These are phyloP conservation scores for Chinchilla lanigera DNA, from an alignment of 2,113 vertebrate species.

Conservation along the genomic window DNA sequence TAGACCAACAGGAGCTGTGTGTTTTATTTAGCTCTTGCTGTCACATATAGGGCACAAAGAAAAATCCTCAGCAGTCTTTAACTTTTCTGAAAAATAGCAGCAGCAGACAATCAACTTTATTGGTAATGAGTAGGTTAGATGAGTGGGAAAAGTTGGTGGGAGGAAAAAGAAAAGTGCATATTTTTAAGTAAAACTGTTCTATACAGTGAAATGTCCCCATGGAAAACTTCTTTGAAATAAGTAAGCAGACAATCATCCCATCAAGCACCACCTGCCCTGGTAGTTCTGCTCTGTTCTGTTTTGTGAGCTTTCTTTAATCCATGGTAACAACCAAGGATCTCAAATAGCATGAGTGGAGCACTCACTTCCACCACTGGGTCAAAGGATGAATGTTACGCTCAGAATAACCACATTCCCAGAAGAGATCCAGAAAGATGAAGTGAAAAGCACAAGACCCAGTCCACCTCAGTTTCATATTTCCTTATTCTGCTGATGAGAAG, in stretches of 20 bases:
- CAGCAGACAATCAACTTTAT: constrained; percentile 31
- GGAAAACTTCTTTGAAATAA: constrained; percentile 61
- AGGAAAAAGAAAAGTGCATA: constrained; percentile 16
- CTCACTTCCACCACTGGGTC: constrained; percentile 48
- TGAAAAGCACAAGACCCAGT: neutral
- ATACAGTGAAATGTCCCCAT: constrained; percentile 52
- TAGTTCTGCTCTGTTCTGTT: neutral
- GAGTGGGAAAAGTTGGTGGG: neutral
- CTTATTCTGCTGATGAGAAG: neutral
- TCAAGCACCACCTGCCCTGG: neutral
- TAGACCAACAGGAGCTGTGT: constrained; percentile 6
- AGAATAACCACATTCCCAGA: constrained; percentile 51
- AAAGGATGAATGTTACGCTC: constrained; percentile 19
- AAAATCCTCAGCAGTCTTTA: neutral
- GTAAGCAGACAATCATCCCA: constrained; percentile 34
- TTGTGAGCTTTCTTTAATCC: constrained; percentile 42
- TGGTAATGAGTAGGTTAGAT: constrained; percentile 56
- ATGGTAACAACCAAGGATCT: constrained; percentile 45
- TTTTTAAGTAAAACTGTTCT: constrained; percentile 66
- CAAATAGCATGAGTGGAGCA: neutral
- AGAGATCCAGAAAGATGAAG: constrained; percentile 55
- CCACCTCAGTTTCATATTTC: constrained; percentile 14
- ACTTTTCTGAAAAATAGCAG: neutral
- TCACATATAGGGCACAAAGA: constrained; percentile 44
- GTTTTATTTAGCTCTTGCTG: neutral